Base-by-base conservation (phyloP, 1,140 invertebrate genomes). In the Maconellicoccus hirsutus region DNA sequence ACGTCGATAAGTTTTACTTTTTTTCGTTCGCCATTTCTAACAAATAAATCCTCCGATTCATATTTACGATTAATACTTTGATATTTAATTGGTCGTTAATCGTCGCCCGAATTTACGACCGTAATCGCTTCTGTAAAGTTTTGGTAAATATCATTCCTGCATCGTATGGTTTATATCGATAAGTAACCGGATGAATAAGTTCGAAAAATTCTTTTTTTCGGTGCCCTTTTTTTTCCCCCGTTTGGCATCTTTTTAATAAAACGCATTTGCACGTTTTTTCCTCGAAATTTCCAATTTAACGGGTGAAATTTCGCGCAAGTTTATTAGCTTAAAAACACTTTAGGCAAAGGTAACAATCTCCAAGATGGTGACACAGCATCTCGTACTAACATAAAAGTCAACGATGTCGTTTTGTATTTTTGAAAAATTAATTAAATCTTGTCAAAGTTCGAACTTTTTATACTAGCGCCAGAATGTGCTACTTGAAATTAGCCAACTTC, bases 361-460 rank as follows among this genome's bases (percentile, higher is more conserved):
- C 33, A 38, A 14, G 33, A 7, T n/a, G n/a, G n/a, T n/a, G n/a
- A n/a, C n/a, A n/a, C n/a, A n/a, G 33, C 2, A 19, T 52, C 16
- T 14, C 42, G 16, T 52, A 16, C 16, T 8, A 52, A 19, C 42
- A 52, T 52, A 52, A 52, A 52, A 52, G 42, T 52, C 42, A 52
- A 52, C 42, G 42, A 52, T 16, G 16, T 52, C n/a, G 42, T 52
- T 52, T 33, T 33, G 29, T 33, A 33, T 33, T 33, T n/a, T 52
- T 52, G 42, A 52, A 52, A 52, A 52, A 52, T 52, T 52, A 52
- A 52, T 52, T 52, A 52, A 52, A 52, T 52, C 42, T 52, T 52
- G 42, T 52, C 42, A 52, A 14, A 52, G 42, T 52, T 52, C 6
- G 6, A 52, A 52, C 4, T 52, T 52, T 52, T 52, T 3, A 52